A percentile compares a stretch with the other conserved stretches of the same genome.
Evolutionary conservation across 2,888 invertebrate genomes (phyloP).

Genomic region (Perdita meconis): DNA sequence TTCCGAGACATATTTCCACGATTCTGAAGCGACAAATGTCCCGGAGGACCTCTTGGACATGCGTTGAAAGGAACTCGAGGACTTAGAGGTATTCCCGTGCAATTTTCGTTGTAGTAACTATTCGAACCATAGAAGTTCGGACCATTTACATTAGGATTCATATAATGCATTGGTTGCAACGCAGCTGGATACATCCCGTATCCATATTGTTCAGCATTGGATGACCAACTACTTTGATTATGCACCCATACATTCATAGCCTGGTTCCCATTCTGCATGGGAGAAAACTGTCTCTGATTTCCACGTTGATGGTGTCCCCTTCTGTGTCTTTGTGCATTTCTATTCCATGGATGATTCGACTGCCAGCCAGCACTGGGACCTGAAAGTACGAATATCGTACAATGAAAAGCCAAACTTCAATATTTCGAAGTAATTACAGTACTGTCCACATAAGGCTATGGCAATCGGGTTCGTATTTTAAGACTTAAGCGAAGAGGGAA

Average conservation of each 20-base stretch:
- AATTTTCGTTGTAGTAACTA: slow-evolving; percentile 33
- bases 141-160: slow-evolving; percentile 19
- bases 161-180: slow-evolving; percentile 35
- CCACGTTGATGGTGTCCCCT: slow-evolving; percentile 42
- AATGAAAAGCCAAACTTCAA: no score
- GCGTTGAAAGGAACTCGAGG: slow-evolving; percentile 33
- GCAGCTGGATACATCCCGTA: slow-evolving; percentile 26
- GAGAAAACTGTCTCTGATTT: slow-evolving; percentile 8
- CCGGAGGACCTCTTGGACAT: slow-evolving; percentile 24
- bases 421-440: no score
- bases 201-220: slow-evolving; percentile 34
- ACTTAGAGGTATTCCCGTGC: slow-evolving; percentile 12
- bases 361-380: slow-evolving; percentile 67
- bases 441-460: no score
- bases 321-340: slow-evolving; percentile 40
- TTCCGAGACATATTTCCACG: slow-evolving; percentile 14
- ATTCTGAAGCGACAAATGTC: slow-evolving; percentile 6
- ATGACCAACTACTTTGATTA: slow-evolving; percentile 47
- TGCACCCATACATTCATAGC: slow-evolving; percentile 63
- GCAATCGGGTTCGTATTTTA: no score
- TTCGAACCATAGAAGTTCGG: slow-evolving; percentile 34
- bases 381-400: slow-evolving; percentile 22
- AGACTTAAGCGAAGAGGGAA: no score
- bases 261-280: slow-evolving; percentile 33
- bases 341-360: slow-evolving; percentile 79